Evolutionary conservation across 2,797 vertebrate genomes (phyloP), one percentile per base, ranked within the genome.

Genomic region (Stomatorhinus walkeri): DNA sequence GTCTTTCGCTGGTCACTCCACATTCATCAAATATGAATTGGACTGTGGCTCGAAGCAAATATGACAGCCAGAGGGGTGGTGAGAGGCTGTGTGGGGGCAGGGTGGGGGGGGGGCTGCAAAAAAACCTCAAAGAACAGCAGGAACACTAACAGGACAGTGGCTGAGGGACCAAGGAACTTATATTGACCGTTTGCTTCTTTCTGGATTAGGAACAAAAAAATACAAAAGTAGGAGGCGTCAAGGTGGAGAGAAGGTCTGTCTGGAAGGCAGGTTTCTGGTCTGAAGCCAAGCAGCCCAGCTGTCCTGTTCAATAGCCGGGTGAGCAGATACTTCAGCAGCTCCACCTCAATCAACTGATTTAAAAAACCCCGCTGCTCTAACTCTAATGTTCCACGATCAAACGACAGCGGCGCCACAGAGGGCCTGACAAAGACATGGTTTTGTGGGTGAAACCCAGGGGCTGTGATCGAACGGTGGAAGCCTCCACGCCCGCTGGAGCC

Each of bases 11-110:
- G 88, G 83, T 89, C 90, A 91, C 93, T 94, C 92, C 91, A 90
- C 94, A 95, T 95, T 96, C 94, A 95, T 85, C 95, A 90, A 46
- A n/a, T n/a, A 48, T 89, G 81, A 6, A 89, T 89, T 79, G 46
- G 61, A 76, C 86, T 52, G 76, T 79, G 36, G 40, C 52, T 28
- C 88, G 43, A 54, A 51, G 54, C 40, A 10, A 10, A 49, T 32
- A 64, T 28, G 12, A 61, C 22, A 40, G 32, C 84, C 72, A 46
- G 76, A 56, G 49, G 36, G 68, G 68, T 6, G 68, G 72, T 1
- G 43, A 2, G 40, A 4, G 43, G 43, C 52, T 19, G 52, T 14
- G 40, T 40, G 64, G 88, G 16, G 32, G 52, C 14, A 10, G 28
- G 6, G 51, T 0, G 4, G 52, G 54, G 32, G 48, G 10, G 48